A percentile compares a stretch with the other conserved stretches of the same genome.
Conservation (phyloP, 2,888 invertebrate species). For the Drosophila flavopinicola region DNA sequence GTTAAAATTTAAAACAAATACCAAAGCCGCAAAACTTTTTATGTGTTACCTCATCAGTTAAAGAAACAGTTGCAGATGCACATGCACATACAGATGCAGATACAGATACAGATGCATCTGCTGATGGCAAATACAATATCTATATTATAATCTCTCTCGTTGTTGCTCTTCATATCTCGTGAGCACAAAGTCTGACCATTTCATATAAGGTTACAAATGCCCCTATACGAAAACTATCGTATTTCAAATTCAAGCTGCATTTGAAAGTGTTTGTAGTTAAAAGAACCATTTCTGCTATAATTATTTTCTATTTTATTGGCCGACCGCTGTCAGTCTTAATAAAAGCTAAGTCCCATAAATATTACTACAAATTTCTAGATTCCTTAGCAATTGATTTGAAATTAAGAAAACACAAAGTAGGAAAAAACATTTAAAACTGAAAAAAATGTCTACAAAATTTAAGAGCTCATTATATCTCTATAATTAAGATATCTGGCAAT, state of each 20-base stretch:
- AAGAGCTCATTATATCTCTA: conserved; percentile 45
- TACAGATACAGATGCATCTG: conserved; percentile 2
- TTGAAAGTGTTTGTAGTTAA: conserved; percentile 35
- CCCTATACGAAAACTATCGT: conserved; percentile 57
- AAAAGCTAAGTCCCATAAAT: conserved; percentile 35
- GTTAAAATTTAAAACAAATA: conserved; percentile 68
- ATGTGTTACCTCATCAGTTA: conserved; percentile 68
- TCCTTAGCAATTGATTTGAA: conserved; percentile 49
- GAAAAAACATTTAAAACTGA: conserved; percentile 20
- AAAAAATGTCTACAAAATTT: conserved; percentile 28
- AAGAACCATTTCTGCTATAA: conserved; percentile 33
- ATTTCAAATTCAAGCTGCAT: conserved; percentile 40
- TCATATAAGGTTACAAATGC: conserved; percentile 37
- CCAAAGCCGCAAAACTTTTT: conserved; percentile 12
- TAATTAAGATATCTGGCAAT: conserved; percentile 57
- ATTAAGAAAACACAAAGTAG: conserved; percentile 45
- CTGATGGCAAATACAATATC: conserved; percentile 13
- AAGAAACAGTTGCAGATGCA: conserved; percentile 8
- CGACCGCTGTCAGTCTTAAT: conserved; percentile 67
- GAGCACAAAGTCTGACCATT: neutral
- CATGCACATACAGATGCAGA: conserved; percentile 11
- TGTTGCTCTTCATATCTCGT: neutral
- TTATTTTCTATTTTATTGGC: conserved; percentile 49
- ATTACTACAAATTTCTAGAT: conserved; percentile 39
- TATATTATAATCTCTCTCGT: neutral